Evolutionary conservation across 2,888 invertebrate species (phyloP).

Genomic region (Brachyptera risi): DNA sequence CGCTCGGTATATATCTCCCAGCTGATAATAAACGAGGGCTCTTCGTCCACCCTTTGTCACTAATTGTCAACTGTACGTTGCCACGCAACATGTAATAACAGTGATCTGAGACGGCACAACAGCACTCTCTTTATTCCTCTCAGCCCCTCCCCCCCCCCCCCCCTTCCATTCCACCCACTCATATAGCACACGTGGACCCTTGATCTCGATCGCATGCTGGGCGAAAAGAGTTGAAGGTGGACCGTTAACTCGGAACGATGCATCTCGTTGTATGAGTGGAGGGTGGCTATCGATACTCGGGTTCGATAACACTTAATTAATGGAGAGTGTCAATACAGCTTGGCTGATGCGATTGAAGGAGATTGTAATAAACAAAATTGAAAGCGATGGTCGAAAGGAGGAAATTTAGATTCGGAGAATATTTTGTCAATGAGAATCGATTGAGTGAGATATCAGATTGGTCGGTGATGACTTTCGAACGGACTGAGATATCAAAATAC

Average conservation of each 20-base stretch:
- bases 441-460: too few relatives aligned
- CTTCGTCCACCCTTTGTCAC: not conserved
- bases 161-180: not conserved
- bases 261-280: too few relatives aligned
- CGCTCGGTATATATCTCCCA: too few relatives aligned
- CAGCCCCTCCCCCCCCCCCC: not conserved
- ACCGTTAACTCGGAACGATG: not conserved
- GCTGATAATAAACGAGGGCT: not conserved
- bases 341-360: not conserved
- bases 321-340: not conserved
- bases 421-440: too few relatives aligned
- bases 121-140: not conserved
- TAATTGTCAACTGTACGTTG: not conserved
- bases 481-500: too few relatives aligned
- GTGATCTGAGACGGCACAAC: not conserved
- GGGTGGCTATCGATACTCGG: too few relatives aligned
- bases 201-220: slow-evolving; percentile 1
- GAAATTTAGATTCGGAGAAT: too few relatives aligned
- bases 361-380: not conserved
- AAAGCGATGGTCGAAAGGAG: too few relatives aligned
- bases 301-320: slow-evolving; percentile 8
- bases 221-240: not conserved
- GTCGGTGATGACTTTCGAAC: too few relatives aligned
- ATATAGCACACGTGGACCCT: not conserved
- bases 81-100: not conserved